Evolutionary conservation across 2,888 invertebrate genomes (phyloP), one percentile per base, ranked within the genome.

Genomic region (Drosophila kanekoi): DNA sequence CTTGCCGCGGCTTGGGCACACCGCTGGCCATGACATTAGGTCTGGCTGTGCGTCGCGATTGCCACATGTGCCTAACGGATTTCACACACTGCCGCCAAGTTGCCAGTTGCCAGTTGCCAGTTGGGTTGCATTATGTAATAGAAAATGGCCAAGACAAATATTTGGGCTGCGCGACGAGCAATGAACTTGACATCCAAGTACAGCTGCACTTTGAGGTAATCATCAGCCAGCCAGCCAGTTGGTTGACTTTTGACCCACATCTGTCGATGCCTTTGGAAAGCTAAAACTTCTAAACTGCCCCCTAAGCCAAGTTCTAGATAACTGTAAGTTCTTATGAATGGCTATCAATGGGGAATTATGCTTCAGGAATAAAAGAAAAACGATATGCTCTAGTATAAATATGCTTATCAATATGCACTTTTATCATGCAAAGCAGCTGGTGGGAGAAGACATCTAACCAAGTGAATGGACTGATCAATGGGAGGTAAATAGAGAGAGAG

Each of bases 341-440:
- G 16, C 23, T 37, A 20, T 56, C 59, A 48, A 54, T 70, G 62
- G 53, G 48, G 28, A 64, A 33, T 59, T 47, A 58, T 76, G 51
- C 14, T 28, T 16, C 28, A 48, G 41, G 62, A 52, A 62, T 64
- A 49, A 68, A 47, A 11, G 13, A 48, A 48, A 64, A 48, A 64
- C 44, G 47, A 67, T 43, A 43, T 63, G 56, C 51, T 61, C 35
- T 47, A 11, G n/a, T 23, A 57, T 68, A 60, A 66, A 61, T 52
- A 64, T 59, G 61, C 54, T 56, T 61, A 74, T 69, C 54, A 57
- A 57, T 38, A 48, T 37, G 32, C 41, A 53, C 38, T 58, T 52
- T 65, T 82, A 62, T 82, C 61, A 82, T 82, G 82, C 85, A 79
- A 82, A 87, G 64, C 53, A 57, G 51, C n/a, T 47, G 48, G 13